These are phyloP conservation scores for Drosophila greeni DNA, from an alignment of 2,888 invertebrate genomes.

Conservation along the genomic window DNA sequence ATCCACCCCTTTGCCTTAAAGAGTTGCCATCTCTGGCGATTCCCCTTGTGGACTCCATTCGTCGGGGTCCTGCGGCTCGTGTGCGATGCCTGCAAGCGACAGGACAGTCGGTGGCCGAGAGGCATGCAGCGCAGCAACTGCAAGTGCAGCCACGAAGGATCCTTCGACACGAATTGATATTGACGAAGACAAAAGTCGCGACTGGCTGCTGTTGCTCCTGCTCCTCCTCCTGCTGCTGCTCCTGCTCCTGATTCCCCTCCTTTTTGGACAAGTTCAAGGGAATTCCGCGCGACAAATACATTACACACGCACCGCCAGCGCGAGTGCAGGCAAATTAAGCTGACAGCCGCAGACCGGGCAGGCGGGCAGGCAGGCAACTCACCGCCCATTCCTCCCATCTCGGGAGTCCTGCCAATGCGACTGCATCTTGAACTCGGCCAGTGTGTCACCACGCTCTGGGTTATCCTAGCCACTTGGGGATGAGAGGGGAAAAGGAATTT, in stretches of 20 bases:
- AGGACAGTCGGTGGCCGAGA: slow-evolving; percentile 46
- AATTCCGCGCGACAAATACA: slow-evolving; percentile 52
- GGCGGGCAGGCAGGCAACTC: slow-evolving; percentile 5
- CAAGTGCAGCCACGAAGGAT: slow-evolving; percentile 27
- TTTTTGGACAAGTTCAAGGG: slow-evolving; percentile 56
- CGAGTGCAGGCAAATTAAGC: slow-evolving; percentile 60
- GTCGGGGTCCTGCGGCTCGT: slow-evolving; percentile 11
- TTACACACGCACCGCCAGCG: slow-evolving; percentile 46
- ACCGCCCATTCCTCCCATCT: not conserved
- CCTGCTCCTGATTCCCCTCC: not conserved
- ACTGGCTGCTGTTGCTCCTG: slow-evolving; percentile 15
- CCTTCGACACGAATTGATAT: not conserved
- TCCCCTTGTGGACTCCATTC: slow-evolving; percentile 14
- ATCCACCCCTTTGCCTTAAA: slow-evolving; percentile 4
- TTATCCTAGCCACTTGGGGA: not conserved
- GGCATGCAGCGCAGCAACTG: slow-evolving; percentile 24
- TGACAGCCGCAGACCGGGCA: slow-evolving; percentile 44
- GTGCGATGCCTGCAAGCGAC: slow-evolving; percentile 15
- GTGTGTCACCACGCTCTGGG: slow-evolving; percentile 34
- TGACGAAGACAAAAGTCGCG: slow-evolving; percentile 14
- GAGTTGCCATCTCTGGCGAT: slow-evolving; percentile 9
- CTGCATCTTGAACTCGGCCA: slow-evolving; percentile 47
- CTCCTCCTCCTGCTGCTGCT: slow-evolving; percentile 5
- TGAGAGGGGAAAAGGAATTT: not conserved
- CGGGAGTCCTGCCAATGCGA: not conserved